phyloP scores from a whole-genome alignment of 2,113 vertebrate species.

The Panurus biarmicus region DNA sequence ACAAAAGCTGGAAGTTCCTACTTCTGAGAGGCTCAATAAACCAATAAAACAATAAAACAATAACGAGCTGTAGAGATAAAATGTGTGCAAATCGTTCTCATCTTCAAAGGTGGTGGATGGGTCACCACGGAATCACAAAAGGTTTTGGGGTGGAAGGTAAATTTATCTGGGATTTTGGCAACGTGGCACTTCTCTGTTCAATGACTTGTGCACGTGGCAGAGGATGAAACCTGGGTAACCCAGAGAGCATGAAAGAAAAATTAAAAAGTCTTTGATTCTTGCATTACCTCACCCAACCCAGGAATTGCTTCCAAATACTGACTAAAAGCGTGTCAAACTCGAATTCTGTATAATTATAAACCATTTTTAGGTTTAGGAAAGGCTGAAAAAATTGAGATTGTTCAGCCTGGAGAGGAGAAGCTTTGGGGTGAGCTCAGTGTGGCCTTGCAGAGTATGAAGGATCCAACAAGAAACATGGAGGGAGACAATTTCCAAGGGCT shows the following conservation, averaged over 20 bases:
- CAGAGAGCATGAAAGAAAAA: neutral
- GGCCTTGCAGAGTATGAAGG: neutral
- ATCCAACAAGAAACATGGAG: fast-evolving
- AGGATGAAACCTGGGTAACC: neutral
- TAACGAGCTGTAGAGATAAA: neutral
- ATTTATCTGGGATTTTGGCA: neutral
- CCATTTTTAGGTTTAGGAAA: neutral
- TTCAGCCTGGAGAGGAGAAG: neutral
- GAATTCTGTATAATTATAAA: neutral
- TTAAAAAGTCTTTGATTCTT: neutral
- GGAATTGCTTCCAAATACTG: neutral
- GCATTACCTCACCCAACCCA: neutral
- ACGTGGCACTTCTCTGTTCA: neutral
- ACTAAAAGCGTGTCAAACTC: neutral
- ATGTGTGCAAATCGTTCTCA: neutral
- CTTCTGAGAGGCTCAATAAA: neutral
- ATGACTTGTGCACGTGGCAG: neutral
- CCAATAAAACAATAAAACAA: neutral
- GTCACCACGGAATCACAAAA: neutral
- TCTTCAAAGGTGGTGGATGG: neutral
- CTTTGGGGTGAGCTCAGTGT: fast-evolving
- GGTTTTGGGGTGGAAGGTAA: neutral
- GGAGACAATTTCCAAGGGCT: neutral
- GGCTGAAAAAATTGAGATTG: neutral
- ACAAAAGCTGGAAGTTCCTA: neutral